Base-by-base conservation (phyloP, 2,888 invertebrate species). In the Petrophora chlorosata region DNA sequence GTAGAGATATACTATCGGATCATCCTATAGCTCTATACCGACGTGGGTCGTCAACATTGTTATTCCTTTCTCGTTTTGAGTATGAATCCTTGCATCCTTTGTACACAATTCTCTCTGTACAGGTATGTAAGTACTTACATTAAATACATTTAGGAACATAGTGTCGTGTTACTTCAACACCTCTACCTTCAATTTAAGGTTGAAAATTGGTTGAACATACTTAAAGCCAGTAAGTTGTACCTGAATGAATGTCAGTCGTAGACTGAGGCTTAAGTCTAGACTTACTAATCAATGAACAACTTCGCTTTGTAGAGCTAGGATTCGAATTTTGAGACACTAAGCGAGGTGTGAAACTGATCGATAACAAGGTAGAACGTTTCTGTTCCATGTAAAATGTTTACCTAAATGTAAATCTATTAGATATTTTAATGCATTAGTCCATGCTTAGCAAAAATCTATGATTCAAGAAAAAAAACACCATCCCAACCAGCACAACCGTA, bases 41-140 rank as follows among this genome's bases (percentile, higher is more conserved):
- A 52, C 53, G 49, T 50, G 43, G 48, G 22, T 39, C 28, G 34
- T 43, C 43, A 29, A 41, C 53, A 59, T 59, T 59, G 48, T 43
- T 50, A 61, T 61, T 59, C 61, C 28, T 42, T 12, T 16, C 56
- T 47, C 36, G 42, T 50, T n/a, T 25, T 42, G 47, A 40, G 53
- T 51, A 59, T 55, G 55, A 52, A 56, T 57, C 56, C 54, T 47
- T 47, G 53, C 58, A 59, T 58, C 54, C 49, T 54, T 40, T 46
- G 43, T 50, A 54, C 50, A 53, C 54, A 53, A 47, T 47, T 56
- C 29, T 50, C 39, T 43, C 32, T 45, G 41, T 46, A 47, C 10
- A 38, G 5, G 10, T 36, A 40, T 33, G 10, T 25, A 25, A 10
- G 8, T 25, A 7, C 3, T 19, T 19, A 19, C n/a, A n/a, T n/a